These are phyloP conservation scores for Tineola bisselliella DNA, from an alignment of 2,888 invertebrate genomes.

Conservation along the genomic window DNA sequence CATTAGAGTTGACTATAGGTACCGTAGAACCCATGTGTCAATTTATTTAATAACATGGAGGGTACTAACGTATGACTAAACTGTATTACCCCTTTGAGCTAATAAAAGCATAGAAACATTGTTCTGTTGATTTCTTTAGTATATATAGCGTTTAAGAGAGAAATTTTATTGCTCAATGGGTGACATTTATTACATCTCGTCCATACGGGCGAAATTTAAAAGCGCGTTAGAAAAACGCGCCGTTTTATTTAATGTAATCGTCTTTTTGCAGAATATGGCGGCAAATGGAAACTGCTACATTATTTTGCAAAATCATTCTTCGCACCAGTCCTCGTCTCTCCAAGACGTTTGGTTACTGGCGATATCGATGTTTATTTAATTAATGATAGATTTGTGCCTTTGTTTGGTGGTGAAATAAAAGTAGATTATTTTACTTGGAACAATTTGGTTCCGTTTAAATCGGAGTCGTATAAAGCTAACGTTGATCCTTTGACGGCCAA, in stretches of 20 bases:
- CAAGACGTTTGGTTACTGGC: constrained; percentile 55
- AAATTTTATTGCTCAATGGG: too few species aligned
- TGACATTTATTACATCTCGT: too few species aligned
- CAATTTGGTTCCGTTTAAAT: constrained; percentile 44
- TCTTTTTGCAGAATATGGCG: constrained; percentile 70
- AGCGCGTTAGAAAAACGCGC: too few species aligned
- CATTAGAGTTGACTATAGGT: too few species aligned
- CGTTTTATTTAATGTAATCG: not conserved
- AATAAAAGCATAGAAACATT: too few species aligned
- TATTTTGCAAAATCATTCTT: constrained; percentile 90
- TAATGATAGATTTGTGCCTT: constrained; percentile 68
- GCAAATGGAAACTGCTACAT: constrained; percentile 89
- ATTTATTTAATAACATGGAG: too few species aligned
- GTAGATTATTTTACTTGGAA: constrained; percentile 71
- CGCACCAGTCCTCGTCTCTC: constrained; percentile 76
- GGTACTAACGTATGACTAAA: too few species aligned
- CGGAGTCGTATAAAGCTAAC: constrained; percentile 27
- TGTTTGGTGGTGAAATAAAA: constrained; percentile 50
- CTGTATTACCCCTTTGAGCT: too few species aligned
- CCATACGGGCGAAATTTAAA: too few species aligned
- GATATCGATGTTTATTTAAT: constrained; percentile 71
- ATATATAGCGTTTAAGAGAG: too few species aligned
- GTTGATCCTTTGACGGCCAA: constrained; percentile 32
- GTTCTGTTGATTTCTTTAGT: too few species aligned
- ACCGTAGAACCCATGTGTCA: too few species aligned